Conservation (phyloP, 1,140 invertebrate species). For the Drosophila azteca region DNA sequence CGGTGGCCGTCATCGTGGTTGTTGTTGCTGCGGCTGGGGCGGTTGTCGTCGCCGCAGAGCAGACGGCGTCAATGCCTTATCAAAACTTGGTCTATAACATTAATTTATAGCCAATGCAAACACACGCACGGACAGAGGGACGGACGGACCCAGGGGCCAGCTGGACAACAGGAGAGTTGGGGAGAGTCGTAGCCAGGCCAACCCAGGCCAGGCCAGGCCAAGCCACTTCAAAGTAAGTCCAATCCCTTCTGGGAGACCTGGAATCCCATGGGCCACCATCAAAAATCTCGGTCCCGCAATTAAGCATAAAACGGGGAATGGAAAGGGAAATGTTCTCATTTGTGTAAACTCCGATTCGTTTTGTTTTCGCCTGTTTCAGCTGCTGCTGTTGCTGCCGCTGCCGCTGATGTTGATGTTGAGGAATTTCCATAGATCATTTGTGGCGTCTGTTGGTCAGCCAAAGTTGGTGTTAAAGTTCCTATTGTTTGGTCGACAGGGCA, state of each 20-base stretch:
- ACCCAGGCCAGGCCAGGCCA: not conserved
- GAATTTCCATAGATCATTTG: slow-evolving; percentile 76
- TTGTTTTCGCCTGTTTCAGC: slow-evolving; percentile 32
- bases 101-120: slow-evolving; percentile 72
- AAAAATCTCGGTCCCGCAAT: slow-evolving; percentile 60
- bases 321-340: slow-evolving; percentile 54
- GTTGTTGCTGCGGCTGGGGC: slow-evolving; percentile 11
- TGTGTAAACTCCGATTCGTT: slow-evolving; percentile 58
- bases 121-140: not conserved
- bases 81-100: slow-evolving; percentile 78
- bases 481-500: slow-evolving; percentile 35
- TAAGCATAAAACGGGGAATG: slow-evolving; percentile 48
- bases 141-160: slow-evolving; percentile 4
- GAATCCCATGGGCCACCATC: slow-evolving; percentile 43
- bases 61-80: slow-evolving; percentile 77
- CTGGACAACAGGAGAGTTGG: slow-evolving; percentile 9
- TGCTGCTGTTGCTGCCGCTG: not conserved
- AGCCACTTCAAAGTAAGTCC: slow-evolving; percentile 53
- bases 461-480: slow-evolving; percentile 42
- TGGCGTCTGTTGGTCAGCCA: slow-evolving; percentile 62
- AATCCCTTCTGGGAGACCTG: slow-evolving; percentile 26
- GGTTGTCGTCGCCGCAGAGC: slow-evolving; percentile 34
- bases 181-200: not conserved
- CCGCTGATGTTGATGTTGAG: slow-evolving; percentile 31
- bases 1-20: slow-evolving; percentile 57